Percentiles rank a stretch among this genome's conserved stretches.
Conservation (phyloP, 2,888 invertebrate species). For the Ophonus ardosiacus region DNA sequence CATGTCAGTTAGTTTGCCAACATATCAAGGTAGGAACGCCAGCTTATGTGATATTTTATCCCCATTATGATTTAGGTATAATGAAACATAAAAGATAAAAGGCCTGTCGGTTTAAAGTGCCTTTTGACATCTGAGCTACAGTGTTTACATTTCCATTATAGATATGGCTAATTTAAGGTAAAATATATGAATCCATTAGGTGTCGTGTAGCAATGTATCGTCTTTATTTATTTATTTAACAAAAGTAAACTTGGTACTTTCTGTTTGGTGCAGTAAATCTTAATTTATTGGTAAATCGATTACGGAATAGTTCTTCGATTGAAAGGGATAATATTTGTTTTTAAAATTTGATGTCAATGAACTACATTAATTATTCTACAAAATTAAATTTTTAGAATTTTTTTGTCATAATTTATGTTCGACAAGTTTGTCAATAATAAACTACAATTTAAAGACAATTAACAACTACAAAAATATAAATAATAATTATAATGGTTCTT, state of each 20-base stretch:
- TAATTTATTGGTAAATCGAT: conserved; percentile 21
- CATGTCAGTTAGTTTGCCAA: conserved; percentile 55
- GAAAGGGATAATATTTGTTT: background rate
- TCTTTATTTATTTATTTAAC: background rate
- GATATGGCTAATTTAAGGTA: background rate
- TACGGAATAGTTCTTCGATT: background rate
- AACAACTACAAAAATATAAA: no score
- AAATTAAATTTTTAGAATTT: no score
- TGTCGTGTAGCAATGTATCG: background rate
- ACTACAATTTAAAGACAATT: no score
- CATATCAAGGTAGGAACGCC: conserved; percentile 50
- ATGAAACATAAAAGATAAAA: conserved; percentile 51
- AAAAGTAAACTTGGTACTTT: conserved; percentile 1
- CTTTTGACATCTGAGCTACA: background rate
- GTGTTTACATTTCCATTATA: background rate
- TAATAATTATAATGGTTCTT: no score
- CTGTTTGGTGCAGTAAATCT: conserved; percentile 26
- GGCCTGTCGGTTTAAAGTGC: conserved; percentile 33
- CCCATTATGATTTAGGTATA: conserved; percentile 28
- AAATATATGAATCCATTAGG: background rate
- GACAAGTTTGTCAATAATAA: no score
- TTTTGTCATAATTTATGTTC: no score
- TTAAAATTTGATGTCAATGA: background rate
- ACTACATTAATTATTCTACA: background rate
- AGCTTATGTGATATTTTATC: conserved; percentile 57